Evolutionary conservation across 2,888 invertebrate genomes (phyloP), one percentile per base, ranked within the genome.

Genomic region (Erebia palarica): DNA sequence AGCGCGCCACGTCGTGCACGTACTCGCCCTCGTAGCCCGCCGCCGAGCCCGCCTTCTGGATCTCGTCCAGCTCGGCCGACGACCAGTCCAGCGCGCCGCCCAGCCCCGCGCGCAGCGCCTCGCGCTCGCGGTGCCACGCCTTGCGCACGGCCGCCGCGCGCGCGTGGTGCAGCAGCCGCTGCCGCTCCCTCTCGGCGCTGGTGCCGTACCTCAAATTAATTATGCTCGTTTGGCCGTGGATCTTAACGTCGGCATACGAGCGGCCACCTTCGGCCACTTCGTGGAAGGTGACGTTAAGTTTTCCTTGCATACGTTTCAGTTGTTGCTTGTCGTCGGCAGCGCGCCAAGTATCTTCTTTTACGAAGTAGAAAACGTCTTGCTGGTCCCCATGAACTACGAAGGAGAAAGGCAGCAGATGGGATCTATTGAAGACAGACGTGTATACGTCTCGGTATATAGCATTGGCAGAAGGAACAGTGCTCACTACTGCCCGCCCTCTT

Each of bases 121-220:
- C 98, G 74, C 97, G 96, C 86, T 99, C 98, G 72, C 97, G 95
- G 81, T 97, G 96, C 99, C 99, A 99, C 59, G 99, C 98, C 86
- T 98, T 98, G 57, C 97, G 95, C 63, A 98, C 95, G 0, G 98
- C 98, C 42, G 96, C 95, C 9, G 96, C 91, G 82, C 97, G 97
- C 64, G 98, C 98, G 86, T 99, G 98, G 82, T 97, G 97, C 84
- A 99, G 92, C 71, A 99, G 94, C 55, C 98, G 94, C 83, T 97
- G 97, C 78, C 97, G 96, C 87, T 99, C 99, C 79, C 98, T 96
- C 78, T 97, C 97, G 11, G 97, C 95, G 4, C 96, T 97, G 16
- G 98, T 98, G 59, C 99, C 99, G 84, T 99, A 99, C n/a, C 98
- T 95, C 75, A 99, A 92, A 86, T 98, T 98, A 76, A 99, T 96